A percentile compares a stretch with the other conserved stretches of the same genome.
These are phyloP conservation scores for Apodemus agrarius DNA, from an alignment of 2,797 vertebrate species.

Conservation along the genomic window DNA sequence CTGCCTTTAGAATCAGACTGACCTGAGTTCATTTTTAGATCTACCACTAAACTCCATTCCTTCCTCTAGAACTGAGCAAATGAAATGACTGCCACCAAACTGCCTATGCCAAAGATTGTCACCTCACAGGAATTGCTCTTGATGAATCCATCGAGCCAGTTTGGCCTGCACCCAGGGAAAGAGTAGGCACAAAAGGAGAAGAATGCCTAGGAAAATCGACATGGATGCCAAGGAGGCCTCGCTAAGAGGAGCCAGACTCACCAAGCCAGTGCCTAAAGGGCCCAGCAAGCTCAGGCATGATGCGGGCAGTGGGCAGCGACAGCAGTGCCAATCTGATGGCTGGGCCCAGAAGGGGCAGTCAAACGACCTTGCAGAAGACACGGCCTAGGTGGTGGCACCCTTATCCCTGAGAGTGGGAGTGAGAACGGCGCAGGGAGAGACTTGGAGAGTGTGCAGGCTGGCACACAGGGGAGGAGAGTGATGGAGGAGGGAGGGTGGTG, in stretches of 20 bases:
- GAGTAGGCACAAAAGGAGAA: constrained; percentile 4
- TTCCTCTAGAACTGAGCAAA: constrained; percentile 7
- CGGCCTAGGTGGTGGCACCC: neutral
- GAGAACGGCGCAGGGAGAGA: neutral
- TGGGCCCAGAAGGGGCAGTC: neutral
- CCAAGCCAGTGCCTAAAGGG: neutral
- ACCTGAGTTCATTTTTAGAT: neutral
- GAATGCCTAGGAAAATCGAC: constrained; percentile 11
- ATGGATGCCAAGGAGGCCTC: constrained; percentile 38
- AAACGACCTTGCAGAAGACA: neutral
- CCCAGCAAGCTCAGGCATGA: constrained; percentile 17
- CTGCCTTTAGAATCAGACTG: constrained; percentile 31
- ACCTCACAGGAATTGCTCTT: constrained; percentile 1
- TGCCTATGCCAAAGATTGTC: neutral
- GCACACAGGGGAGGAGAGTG: neutral
- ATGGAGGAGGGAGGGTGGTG: neutral
- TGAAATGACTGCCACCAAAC: neutral
- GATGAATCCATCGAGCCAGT: neutral
- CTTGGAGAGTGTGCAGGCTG: neutral
- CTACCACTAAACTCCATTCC: neutral
- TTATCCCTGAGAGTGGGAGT: neutral
- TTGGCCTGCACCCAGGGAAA: neutral
- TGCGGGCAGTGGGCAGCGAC: neutral
- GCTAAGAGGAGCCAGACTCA: constrained; percentile 23
- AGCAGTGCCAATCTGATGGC: neutral